Evolutionary conservation across 1,140 invertebrate genomes (phyloP), one percentile per base, ranked within the genome.

Genomic region (Amyelois transitella): DNA sequence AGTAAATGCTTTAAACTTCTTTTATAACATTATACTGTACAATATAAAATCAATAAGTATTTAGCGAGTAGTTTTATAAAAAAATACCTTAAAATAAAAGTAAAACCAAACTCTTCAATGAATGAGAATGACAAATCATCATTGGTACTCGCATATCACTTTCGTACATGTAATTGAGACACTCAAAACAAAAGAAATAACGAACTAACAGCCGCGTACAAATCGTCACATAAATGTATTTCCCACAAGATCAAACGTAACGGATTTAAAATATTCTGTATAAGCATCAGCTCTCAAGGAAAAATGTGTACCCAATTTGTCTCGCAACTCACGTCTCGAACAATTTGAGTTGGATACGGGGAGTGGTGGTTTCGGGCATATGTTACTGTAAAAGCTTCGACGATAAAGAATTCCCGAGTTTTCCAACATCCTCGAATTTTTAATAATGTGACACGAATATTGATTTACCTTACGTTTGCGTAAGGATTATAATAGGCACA

Each of bases 241-340:
- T 57, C 55, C 38, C 55, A 54, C 32, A 48, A 21, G 45, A 55
- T 54, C 52, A 60, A 32, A 59, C 17, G 51, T 51, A 54, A 43
- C 52, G 52, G 56, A 58, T 62, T 60, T 55, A 54, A 53, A 53
- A 58, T 58, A 63, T 58, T 62, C 53, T 43, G 17, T 55, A 25
- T 50, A 55, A 53, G 52, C 56, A 62, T 58, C 49, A 44, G 55
- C 49, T 62, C 51, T 62, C 43, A 62, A 57, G 53, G 58, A 69
- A 69, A 69, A 66, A 60, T 62, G 64, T 66, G 51, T 51, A 57
- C 53, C 52, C 60, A 70, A 64, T 66, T 70, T 64, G 61, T 64
- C 60, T 55, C 54, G 45, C 58, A 52, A 32, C 53, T 71, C 62
- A 68, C 64, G 65, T 67, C 54, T 50, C 14, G 28, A 51, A 65